These are phyloP conservation scores for Oryzias sinensis DNA, from an alignment of 2,797 vertebrate genomes.

Conservation along the genomic window DNA sequence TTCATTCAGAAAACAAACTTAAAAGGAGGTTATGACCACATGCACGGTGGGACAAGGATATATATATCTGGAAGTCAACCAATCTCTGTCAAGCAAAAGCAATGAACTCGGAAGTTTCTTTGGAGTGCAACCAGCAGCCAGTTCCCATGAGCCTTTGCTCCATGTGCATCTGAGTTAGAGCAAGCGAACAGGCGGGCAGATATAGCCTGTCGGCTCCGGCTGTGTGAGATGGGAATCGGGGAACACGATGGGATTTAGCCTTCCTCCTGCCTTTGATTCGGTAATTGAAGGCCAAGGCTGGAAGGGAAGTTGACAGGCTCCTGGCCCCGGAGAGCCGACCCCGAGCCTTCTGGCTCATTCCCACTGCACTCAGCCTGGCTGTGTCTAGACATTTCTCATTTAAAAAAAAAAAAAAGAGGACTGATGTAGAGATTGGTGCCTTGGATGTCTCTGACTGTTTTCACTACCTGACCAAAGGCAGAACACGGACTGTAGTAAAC, in stretches of 20 bases:
- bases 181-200: slow-evolving; percentile 42
- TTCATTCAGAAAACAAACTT: too few relatives aligned
- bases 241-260: slow-evolving; percentile 49
- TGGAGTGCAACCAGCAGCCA: slow-evolving; percentile 49
- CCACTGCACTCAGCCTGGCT: slow-evolving; percentile 26
- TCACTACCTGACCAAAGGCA: slow-evolving; percentile 38
- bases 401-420: slow-evolving; percentile 38
- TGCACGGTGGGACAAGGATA: slow-evolving; percentile 21
- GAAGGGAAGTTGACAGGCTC: slow-evolving; percentile 51
- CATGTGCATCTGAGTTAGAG: slow-evolving; percentile 43
- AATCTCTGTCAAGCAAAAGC: slow-evolving; percentile 50
- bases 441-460: slow-evolving; percentile 22
- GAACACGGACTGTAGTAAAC: slow-evolving; percentile 15
- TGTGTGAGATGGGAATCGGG: slow-evolving; percentile 52
- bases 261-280: slow-evolving; percentile 58
- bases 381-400: slow-evolving; percentile 49
- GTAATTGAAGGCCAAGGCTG: slow-evolving; percentile 67
- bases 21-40: too few relatives aligned
- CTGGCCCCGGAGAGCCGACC: slow-evolving; percentile 44
- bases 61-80: slow-evolving; percentile 23
- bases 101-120: slow-evolving; percentile 64
- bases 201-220: slow-evolving; percentile 43
- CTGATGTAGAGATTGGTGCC: too few relatives aligned
- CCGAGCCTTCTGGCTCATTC: slow-evolving; percentile 28
- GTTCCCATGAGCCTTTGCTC: slow-evolving; percentile 53